Conservation (phyloP, 2,888 invertebrate species). For the Drosophila siamana region DNA sequence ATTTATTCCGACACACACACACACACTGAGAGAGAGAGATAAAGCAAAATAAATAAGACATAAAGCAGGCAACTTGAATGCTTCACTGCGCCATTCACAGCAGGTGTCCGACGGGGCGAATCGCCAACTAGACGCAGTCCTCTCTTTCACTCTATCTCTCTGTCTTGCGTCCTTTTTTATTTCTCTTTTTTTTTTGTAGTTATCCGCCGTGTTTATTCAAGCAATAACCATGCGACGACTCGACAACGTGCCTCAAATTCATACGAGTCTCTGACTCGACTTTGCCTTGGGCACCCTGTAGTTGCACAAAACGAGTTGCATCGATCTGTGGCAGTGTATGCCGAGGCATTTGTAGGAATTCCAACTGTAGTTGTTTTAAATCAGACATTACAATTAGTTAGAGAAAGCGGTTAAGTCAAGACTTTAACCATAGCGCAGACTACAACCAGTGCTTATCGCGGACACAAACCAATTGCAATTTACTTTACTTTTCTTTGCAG, state of each 20-base stretch:
- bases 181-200: conserved; percentile 8
- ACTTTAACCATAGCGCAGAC: too few relatives aligned
- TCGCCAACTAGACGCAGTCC: conserved; percentile 11
- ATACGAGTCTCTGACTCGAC: conserved; percentile 34
- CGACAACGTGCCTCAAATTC: conserved; percentile 56
- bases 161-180: too few relatives aligned
- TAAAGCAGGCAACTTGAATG: conserved; percentile 60
- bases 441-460: too few relatives aligned
- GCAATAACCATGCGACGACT: conserved; percentile 43
- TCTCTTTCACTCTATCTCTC: not conserved
- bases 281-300: not conserved
- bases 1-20: not conserved
- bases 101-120: conserved; percentile 44
- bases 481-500: too few relatives aligned
- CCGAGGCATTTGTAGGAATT: too few relatives aligned
- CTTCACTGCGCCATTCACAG: conserved; percentile 52
- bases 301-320: not conserved
- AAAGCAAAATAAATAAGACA: conserved; percentile 54
- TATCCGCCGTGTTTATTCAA: conserved; percentile 36
- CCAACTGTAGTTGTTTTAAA: too few relatives aligned
- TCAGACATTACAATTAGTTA: too few relatives aligned
- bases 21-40: too few relatives aligned
- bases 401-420: too few relatives aligned
- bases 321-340: not conserved
- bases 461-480: not conserved